phyloP scores from a whole-genome alignment of 2,113 vertebrate genomes.

The Hypocryptadius cinnamomeus region DNA sequence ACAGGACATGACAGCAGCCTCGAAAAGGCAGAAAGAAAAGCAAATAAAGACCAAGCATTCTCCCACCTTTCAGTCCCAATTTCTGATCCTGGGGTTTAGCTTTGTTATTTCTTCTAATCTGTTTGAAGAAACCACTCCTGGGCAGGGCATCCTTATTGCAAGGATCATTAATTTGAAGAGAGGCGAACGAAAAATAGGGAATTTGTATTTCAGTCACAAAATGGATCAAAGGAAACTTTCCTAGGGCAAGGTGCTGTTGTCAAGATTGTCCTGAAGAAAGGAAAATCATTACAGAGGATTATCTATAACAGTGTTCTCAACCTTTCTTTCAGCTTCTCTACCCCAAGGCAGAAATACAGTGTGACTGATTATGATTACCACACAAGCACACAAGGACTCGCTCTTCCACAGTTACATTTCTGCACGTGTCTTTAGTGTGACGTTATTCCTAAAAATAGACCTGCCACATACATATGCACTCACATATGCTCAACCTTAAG shows the following conservation, averaged over 20 bases:
- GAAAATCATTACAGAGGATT: constrained; percentile 58
- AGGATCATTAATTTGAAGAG: constrained; percentile 28
- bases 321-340: constrained; percentile 18
- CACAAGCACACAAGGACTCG: not conserved
- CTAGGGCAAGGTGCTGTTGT: constrained; percentile 44
- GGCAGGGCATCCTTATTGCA: not conserved
- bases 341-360: constrained; percentile 24
- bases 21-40: not conserved
- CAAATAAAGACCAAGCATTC: not conserved
- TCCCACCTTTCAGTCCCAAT: not conserved
- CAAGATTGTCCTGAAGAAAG: constrained; percentile 47
- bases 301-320: constrained; percentile 36
- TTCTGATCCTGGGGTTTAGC: not conserved
- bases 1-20: not conserved
- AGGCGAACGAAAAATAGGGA: not conserved
- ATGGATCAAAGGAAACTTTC: constrained; percentile 32
- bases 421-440: not conserved
- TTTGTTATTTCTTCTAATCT: constrained; percentile 36
- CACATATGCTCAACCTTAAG: not conserved
- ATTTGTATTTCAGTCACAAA: constrained; percentile 55
- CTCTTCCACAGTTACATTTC: not conserved
- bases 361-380: constrained; percentile 37
- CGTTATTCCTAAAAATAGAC: not conserved
- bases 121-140: not conserved
- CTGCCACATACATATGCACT: not conserved